phyloP scores from a whole-genome alignment of 2,888 invertebrate genomes.

The Aethes cnicana region DNA sequence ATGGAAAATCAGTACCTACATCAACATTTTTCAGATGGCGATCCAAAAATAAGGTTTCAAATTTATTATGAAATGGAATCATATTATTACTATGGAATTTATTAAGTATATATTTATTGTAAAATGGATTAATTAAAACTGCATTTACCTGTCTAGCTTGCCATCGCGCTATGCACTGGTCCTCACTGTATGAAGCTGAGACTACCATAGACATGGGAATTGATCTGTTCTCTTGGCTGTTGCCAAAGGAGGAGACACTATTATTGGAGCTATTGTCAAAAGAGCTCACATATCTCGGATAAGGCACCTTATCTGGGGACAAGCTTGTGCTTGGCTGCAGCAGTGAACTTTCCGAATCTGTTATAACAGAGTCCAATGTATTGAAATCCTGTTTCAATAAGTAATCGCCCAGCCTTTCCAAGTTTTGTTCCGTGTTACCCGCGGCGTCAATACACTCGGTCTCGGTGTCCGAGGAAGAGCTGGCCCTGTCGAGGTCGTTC shows the following conservation, averaged over 20 bases:
- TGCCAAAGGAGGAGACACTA: conserved; percentile 36
- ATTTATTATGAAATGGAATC: no score
- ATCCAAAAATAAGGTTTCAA: no score
- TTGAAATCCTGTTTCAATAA: conserved; percentile 65
- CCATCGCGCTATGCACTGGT: conserved; percentile 80
- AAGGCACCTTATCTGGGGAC: conserved; percentile 49
- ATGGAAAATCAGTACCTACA: no score
- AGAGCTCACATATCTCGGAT: conserved; percentile 61
- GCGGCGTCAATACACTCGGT: conserved; percentile 45
- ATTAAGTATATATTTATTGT: not conserved
- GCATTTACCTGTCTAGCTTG: conserved; percentile 86
- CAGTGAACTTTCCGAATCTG: conserved; percentile 50
- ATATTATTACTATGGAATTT: no score
- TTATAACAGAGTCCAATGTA: conserved; percentile 56
- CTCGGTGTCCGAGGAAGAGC: conserved; percentile 46
- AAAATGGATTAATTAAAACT: no score
- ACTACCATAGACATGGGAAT: conserved; percentile 51
- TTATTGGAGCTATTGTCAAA: conserved; percentile 43
- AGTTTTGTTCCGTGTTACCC: conserved; percentile 61
- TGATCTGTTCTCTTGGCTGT: conserved; percentile 39
- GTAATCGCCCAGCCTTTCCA: conserved; percentile 66
- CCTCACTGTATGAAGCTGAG: conserved; percentile 55
- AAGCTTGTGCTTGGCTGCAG: conserved; percentile 51
- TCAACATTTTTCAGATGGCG: no score
- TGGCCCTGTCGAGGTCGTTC: conserved; percentile 41